Evolutionary conservation across 92 coral and sea anemone genomes (phyloP), one percentile per base, ranked within the genome.

Genomic region (Parazoanthus darwini): DNA sequence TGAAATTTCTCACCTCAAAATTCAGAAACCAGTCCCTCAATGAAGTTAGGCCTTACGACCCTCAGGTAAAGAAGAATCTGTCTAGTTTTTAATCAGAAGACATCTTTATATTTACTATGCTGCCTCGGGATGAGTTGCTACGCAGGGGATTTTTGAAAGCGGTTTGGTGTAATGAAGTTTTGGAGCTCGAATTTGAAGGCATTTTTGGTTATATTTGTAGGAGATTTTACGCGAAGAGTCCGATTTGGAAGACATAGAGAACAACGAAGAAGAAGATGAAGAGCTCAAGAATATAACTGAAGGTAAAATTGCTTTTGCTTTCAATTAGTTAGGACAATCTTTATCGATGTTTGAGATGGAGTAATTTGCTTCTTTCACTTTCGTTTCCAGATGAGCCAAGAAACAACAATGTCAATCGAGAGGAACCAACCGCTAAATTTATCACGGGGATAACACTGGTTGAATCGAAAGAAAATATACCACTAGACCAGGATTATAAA

Each of bases 21-120:
- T 94, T 97, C 90, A 97, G 93, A 88, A 97, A 94, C 89, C 99
- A 97, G 87, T 97, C 99, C 75, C 92, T 97, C 86, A 97, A 97
- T 91, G 99, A 97, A 97, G 99, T 97, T 88, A 95, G 91, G 78
- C 99, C 99, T 8, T 97, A 91, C 86, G 99, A 97, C 65, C 98
- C 98, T 59, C 98, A 93, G 96, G 94, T 92, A 89, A 73, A 58
- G 82, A 26, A 50, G 74, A 81, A 36, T 75, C 66, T 35, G n/a
- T 68, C 50, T 50, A 42, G 36, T 8, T 73, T 44, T 58, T n/a
- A 48, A 37, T 48, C 39, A 83, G 68, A 72, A 58, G 67, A n/a
- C 82, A 44, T 80, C 68, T 82, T 86, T 78, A 23, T 13, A 18
- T n/a, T 38, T 8, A 44, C 66, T 22, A 48, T 79, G 11, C 42